Evolutionary conservation across 2,888 invertebrate genomes (phyloP).

Genomic region (Bruchidius siliquastri): DNA sequence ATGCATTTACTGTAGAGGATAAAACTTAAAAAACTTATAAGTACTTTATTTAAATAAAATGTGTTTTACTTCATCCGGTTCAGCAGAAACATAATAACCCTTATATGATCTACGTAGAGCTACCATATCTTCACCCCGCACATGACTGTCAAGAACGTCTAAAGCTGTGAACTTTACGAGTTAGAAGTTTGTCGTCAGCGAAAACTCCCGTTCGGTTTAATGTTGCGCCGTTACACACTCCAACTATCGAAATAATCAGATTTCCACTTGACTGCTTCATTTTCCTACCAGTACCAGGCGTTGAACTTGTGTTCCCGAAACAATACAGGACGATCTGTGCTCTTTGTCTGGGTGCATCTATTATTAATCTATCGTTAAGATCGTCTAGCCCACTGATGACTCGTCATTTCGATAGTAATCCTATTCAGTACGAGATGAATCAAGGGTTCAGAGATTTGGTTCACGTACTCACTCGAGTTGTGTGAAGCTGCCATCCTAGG

Average conservation of each 20-base stretch:
- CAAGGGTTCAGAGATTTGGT: no score
- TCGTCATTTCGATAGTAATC: no score
- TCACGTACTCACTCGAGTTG: no score
- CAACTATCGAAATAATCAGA: background rate
- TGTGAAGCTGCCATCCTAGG: no score
- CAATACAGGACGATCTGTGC: background rate
- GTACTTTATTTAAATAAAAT: no score
- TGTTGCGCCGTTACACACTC: background rate
- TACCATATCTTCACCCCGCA: background rate
- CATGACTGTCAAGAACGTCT: background rate
- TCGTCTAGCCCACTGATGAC: no score
- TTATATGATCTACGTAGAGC: background rate
- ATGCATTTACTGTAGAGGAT: no score
- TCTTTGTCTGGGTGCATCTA: background rate
- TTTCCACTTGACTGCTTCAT: background rate
- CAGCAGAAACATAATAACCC: background rate
- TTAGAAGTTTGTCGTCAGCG: background rate
- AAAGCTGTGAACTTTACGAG: background rate
- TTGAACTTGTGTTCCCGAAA: background rate
- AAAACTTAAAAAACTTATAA: no score
- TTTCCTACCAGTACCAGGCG: background rate
- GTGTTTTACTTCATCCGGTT: no score
- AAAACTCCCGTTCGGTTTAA: background rate
- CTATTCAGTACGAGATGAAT: no score
- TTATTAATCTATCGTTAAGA: no score